Evolutionary conservation across 2,797 vertebrate species (phyloP).

Genomic region (Uromys caudimaculatus): DNA sequence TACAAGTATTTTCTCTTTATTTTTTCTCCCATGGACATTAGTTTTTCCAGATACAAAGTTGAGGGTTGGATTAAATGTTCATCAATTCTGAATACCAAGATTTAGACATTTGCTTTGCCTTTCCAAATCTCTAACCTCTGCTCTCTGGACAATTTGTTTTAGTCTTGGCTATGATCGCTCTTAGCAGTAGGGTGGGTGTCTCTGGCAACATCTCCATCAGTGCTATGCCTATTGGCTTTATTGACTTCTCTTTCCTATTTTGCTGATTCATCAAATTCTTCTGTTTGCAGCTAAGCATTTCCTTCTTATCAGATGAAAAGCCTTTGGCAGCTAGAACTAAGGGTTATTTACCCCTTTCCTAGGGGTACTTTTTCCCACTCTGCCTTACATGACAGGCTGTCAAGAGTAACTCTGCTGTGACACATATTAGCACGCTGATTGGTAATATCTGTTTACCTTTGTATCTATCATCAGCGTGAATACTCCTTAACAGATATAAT

Average conservation of each 20-base stretch:
- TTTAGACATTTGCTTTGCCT: not conserved
- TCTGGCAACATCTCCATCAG: conserved; percentile 80
- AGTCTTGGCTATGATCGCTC: conserved; percentile 43
- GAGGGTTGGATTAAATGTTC: not conserved
- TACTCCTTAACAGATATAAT: not conserved
- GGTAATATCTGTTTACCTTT: fast-evolving
- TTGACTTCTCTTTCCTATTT: conserved; percentile 73
- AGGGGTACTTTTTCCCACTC: not conserved
- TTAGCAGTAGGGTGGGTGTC: not conserved
- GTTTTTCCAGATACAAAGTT: not conserved
- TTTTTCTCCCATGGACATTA: not conserved
- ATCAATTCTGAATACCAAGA: not conserved
- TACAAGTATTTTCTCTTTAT: not conserved
- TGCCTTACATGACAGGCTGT: not conserved
- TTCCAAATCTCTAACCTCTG: not conserved
- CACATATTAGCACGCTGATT: fast-evolving
- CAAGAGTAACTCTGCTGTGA: not conserved
- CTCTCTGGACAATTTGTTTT: conserved; percentile 45
- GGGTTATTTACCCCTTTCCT: conserved; percentile 28
- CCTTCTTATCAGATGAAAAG: conserved; percentile 29
- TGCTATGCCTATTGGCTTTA: conserved; percentile 80
- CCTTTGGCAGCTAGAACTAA: not conserved
- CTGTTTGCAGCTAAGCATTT: conserved; percentile 58
- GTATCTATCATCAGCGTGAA: not conserved
- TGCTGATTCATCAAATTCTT: conserved; percentile 69